Evolutionary conservation across 1,140 invertebrate genomes (phyloP), one percentile per base, ranked within the genome.

Genomic region (Vanessa tameamea): DNA sequence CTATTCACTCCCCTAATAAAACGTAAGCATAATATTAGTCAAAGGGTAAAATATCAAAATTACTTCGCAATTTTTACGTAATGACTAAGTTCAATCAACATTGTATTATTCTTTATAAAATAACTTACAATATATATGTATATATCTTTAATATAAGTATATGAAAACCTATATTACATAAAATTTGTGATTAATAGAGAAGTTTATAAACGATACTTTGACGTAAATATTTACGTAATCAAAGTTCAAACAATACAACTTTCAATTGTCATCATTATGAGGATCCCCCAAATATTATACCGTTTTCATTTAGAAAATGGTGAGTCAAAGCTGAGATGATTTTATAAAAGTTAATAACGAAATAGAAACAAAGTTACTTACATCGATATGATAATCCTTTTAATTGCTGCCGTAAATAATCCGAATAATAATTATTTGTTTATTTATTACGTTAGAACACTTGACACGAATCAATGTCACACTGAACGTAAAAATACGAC

Each of bases 401-500:
- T 9, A 55, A 26, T 43, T 57, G 13, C 1, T 23, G 37, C 47
- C 15, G 26, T 48, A 53, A 64, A 53, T 23, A 71, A 64, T 51
- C 48, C 57, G n/a, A 55, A 71, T 43, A 43, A 43, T 43, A 43
- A 43, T 43, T 5, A 9, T 43, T 43, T 43, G 37, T 23, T 61
- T 64, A 51, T 20, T 61, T 53, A 51, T 71, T 23, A 14, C 3
- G 11, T 61, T 63, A 50, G 2, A 71, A 50, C 69, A 71, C 69
- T 64, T 23, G 50, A 13, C 69, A 71, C 69, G 43, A 64, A 53
- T 64, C 43, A 31, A 26, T 69, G 72, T 69, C 72, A 74, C 72
- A 64, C 66, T 26, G 13, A 71, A 71, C 50, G 64, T 50, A 43
- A 37, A 26, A 51, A 47, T 37, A 64, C 67, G 67, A 69, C 50